These are phyloP conservation scores for Ephydatia muelleri DNA, from an alignment of 37 sponge, comb jelly and placozoan species.

Conservation along the genomic window DNA sequence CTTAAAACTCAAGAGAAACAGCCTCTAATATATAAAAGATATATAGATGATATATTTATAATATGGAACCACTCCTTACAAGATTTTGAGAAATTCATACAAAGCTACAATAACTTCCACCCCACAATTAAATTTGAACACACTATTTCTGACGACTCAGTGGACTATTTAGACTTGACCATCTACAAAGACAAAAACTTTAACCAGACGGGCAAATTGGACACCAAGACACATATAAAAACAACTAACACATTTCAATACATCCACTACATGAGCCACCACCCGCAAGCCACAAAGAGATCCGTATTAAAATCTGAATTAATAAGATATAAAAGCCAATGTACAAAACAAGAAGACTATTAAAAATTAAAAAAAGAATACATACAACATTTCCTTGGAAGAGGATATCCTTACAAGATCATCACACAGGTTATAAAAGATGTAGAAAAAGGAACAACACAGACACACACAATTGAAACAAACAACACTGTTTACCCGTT, in stretches of 20 bases:
- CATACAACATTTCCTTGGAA: too few relatives aligned
- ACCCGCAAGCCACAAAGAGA: background rate
- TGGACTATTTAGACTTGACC: background rate
- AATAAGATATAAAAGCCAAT: too few relatives aligned
- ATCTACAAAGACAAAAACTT: background rate
- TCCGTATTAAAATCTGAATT: too few relatives aligned
- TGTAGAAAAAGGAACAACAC: too few relatives aligned
- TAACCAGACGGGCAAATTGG: background rate
- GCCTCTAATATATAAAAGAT: background rate
- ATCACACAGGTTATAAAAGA: too few relatives aligned
- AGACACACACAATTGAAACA: too few relatives aligned
- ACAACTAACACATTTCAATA: background rate
- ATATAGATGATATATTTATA: background rate
- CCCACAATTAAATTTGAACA: background rate
- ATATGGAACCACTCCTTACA: background rate
- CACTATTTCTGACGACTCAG: background rate
- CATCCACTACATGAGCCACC: background rate
- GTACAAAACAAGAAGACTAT: too few relatives aligned
- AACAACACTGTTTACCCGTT: too few relatives aligned
- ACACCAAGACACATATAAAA: background rate
- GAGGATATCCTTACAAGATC: too few relatives aligned
- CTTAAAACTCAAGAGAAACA: background rate
- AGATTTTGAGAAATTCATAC: background rate
- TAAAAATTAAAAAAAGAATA: too few relatives aligned
- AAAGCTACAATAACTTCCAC: background rate